Base-by-base conservation (phyloP, 2,113 vertebrate species). In the Dissostichus mawsoni region DNA sequence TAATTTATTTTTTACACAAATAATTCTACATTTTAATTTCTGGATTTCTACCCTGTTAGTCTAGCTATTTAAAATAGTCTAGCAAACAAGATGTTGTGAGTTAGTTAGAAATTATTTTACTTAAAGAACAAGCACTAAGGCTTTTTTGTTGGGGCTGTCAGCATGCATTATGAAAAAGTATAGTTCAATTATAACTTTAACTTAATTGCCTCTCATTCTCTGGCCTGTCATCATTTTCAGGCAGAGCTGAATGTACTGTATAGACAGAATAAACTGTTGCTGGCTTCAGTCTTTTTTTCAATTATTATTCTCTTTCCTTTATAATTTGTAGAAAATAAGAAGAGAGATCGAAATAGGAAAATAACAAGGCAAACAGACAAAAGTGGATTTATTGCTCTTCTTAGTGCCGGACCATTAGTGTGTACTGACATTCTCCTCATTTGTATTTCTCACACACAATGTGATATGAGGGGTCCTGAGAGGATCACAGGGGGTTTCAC, bases 401-500 rank as follows among this genome's bases (percentile, higher is more conserved):
- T 51, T 23, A 58, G 29, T 58, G 48, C 14, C 76, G 69, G 72
- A 55, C 50, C 33, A 55, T 78, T 75, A 69, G 51, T 47, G 69
- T 77, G 80, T 75, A 48, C 23, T 70, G 62, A 68, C 36, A 41
- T 29, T 63, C 61, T 62, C 52, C 63, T 69, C 55, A 12, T 29
- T 53, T 71, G 25, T 61, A 23, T 51, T 47, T 44, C 25, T 57
- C 20, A 41, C 62, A 25, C 50, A 71, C 47, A n/a, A 3, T 14
- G 10, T 55, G 33, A 78, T 57, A 50, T 62, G 59, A 76, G 71
- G 33, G 64, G 44, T 72, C 47, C 68, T 48, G 11, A 66, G 79
- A 65, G 64, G 78, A 65, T 81, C 81, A 78, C 33, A 5, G 62
- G 48, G 45, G 76, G 51, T 82, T 74, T 69, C 76, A 20, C 23